These are phyloP conservation scores for Rissa tridactyla DNA, from an alignment of 2,113 vertebrate genomes.

Conservation along the genomic window DNA sequence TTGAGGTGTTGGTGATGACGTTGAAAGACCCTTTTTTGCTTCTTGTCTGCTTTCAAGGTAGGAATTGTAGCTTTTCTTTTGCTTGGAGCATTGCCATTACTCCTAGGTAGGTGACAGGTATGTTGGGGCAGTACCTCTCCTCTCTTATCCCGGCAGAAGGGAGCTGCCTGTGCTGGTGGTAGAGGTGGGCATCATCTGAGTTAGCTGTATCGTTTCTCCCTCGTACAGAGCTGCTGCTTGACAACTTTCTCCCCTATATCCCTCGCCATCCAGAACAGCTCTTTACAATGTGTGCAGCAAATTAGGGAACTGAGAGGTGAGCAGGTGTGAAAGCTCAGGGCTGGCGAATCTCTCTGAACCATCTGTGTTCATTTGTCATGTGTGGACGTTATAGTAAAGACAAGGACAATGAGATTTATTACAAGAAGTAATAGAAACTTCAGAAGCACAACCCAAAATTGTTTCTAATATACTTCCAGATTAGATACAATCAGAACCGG, in stretches of 20 bases:
- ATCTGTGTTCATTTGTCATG: not conserved
- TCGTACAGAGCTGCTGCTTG: not conserved
- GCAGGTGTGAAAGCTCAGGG: not conserved
- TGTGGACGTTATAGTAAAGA: not conserved
- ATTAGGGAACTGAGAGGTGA: not conserved
- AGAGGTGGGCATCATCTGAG: not conserved
- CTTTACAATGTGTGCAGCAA: not conserved
- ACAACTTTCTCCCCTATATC: not conserved
- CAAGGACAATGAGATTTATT: conserved; percentile 27
- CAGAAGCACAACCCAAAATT: not conserved
- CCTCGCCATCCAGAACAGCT: not conserved
- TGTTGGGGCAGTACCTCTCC: not conserved
- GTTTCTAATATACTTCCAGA: not conserved
- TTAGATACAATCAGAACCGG: not conserved
- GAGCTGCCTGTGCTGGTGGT: not conserved
- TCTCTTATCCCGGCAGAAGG: not conserved
- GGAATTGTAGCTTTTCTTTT: not conserved
- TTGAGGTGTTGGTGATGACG: not conserved
- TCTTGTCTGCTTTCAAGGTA: not conserved
- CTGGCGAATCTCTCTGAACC: not conserved
- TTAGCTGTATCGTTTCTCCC: not conserved
- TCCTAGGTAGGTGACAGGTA: not conserved
- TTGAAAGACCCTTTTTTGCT: not conserved
- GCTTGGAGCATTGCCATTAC: not conserved
- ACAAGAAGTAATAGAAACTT: not conserved